Conservation (phyloP, 2,888 invertebrate species). For the Apamea anceps region DNA sequence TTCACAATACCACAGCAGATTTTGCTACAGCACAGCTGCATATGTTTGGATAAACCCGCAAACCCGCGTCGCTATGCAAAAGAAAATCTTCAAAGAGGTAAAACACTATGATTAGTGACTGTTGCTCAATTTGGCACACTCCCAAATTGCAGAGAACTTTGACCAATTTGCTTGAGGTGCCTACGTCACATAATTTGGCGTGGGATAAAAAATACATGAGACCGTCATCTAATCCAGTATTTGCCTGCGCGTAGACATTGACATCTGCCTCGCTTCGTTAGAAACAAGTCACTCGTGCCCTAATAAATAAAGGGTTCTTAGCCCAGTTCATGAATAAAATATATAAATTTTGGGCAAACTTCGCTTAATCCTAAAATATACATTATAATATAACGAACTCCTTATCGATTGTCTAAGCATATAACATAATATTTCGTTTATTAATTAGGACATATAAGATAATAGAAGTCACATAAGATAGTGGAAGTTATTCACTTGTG, state of each 20-base stretch:
- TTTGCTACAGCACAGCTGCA: conserved; percentile 24
- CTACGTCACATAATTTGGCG: conserved; percentile 62
- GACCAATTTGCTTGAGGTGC: conserved; percentile 71
- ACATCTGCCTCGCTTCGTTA: conserved; percentile 46
- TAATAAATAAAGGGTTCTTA: conserved; percentile 39
- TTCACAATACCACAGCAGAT: conserved; percentile 23
- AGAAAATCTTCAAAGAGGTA: conserved; percentile 57
- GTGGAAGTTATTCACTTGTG: conserved; percentile 40
- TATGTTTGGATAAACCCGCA: conserved; percentile 32
- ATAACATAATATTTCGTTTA: conserved; percentile 49
- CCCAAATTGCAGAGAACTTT: conserved; percentile 75
- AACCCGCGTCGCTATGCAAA: conserved; percentile 47
- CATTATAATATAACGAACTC: conserved; percentile 17
- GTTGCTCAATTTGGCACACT: conserved; percentile 71
- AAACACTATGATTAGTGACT: conserved; percentile 70
- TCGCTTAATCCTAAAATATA: conserved; percentile 15
- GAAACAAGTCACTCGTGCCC: conserved; percentile 19
- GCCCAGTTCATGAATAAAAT: conserved; percentile 39
- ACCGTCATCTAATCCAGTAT: conserved; percentile 49
- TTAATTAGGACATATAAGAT: conserved; percentile 43
- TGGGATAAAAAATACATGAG: conserved; percentile 52
- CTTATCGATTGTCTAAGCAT: conserved; percentile 40
- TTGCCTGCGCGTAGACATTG: conserved; percentile 51
- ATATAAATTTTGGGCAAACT: conserved; percentile 8
- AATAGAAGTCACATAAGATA: conserved; percentile 45